These are phyloP conservation scores for Bufo gargarizans DNA, from an alignment of 2,113 vertebrate genomes.

Conservation along the genomic window DNA sequence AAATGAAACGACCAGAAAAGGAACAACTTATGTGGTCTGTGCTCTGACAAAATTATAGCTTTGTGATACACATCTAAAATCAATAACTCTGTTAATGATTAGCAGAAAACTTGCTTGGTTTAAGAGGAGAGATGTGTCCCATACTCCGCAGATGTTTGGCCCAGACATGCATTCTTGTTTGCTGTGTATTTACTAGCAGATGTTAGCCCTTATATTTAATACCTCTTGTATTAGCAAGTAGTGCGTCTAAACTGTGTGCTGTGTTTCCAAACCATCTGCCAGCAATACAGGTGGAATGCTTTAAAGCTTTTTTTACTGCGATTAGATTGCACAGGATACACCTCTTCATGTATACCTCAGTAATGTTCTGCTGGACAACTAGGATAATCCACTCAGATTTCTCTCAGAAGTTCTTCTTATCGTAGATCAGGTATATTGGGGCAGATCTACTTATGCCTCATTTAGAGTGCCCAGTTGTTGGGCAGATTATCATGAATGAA, in stretches of 20 bases:
- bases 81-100: slow-evolving; percentile 89
- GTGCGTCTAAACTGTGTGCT: slow-evolving; percentile 71
- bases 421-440: too few species aligned
- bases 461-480: too few species aligned
- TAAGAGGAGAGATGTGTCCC: slow-evolving; percentile 84
- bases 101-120: slow-evolving; percentile 85
- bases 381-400: not conserved
- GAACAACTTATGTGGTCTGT: slow-evolving; percentile 88
- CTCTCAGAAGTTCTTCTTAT: too few species aligned
- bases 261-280: slow-evolving; percentile 81
- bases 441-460: too few species aligned
- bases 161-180: slow-evolving; percentile 83
- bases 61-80: slow-evolving; percentile 90
- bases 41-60: slow-evolving; percentile 88
- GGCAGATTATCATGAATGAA: too few species aligned
- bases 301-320: slow-evolving; percentile 68
- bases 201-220: slow-evolving; percentile 81
- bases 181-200: slow-evolving; percentile 87
- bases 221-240: slow-evolving; percentile 74
- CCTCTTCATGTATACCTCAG: slow-evolving; percentile 18
- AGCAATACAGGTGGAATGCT: slow-evolving; percentile 86
- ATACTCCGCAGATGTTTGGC: slow-evolving; percentile 85
- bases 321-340: slow-evolving; percentile 22
- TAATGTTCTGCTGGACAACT: not conserved
- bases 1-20: slow-evolving; percentile 90